These are phyloP conservation scores for Gadopsis bispinosus DNA, from an alignment of 2,797 vertebrate genomes.

Conservation along the genomic window DNA sequence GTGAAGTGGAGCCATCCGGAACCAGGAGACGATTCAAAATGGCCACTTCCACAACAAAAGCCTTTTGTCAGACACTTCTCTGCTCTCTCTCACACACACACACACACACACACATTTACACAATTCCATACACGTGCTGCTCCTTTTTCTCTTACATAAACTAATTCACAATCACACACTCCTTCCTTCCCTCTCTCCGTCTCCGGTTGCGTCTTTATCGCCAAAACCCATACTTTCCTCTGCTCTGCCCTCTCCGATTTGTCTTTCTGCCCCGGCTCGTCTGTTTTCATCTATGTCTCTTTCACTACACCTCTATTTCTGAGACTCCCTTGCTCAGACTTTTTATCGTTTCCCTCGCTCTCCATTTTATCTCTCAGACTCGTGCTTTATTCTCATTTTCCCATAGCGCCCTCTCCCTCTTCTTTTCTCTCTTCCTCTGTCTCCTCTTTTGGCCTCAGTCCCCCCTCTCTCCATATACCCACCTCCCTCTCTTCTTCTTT, in stretches of 20 bases:
- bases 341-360: conserved; percentile 7
- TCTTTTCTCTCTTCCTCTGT: conserved; percentile 8
- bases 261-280: conserved; percentile 9
- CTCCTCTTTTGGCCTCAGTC: conserved; percentile 38
- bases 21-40: conserved; percentile 69
- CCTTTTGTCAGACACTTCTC: conserved; percentile 73
- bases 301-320: conserved; percentile 37
- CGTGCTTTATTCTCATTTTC: conserved; percentile 17
- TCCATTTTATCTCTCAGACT: neutral
- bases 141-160: neutral
- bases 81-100: neutral
- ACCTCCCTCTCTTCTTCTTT: conserved; percentile 58
- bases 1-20: conserved; percentile 61
- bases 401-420: neutral
- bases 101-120: neutral
- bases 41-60: conserved; percentile 78
- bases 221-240: neutral
- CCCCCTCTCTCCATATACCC: conserved; percentile 9
- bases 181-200: neutral
- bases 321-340: neutral
- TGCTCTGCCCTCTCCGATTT: conserved; percentile 12
- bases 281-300: conserved; percentile 34
- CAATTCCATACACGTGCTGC: neutral
- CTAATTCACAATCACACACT: neutral
- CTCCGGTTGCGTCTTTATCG: conserved; percentile 2